A percentile compares a stretch with the other conserved stretches of the same genome.
Evolutionary conservation across 2,797 vertebrate species (phyloP).

Genomic region (Gymnopithys bicolor): DNA sequence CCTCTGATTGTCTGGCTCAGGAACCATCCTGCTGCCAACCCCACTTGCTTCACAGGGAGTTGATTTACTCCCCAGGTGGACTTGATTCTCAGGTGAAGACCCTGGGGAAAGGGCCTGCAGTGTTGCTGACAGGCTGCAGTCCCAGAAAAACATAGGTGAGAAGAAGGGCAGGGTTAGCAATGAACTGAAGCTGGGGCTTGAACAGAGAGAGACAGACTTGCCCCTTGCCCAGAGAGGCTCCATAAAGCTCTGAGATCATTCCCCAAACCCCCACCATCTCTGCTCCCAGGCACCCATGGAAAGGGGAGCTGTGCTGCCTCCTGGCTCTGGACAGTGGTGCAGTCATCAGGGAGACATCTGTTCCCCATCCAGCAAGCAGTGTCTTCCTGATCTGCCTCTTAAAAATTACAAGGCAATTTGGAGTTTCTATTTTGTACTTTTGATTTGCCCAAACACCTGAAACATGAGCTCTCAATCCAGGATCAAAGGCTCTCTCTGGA

Average conservation of each 20-base stretch:
- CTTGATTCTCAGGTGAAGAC: not conserved
- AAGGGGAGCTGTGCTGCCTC: not conserved
- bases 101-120: not conserved
- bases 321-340: not conserved
- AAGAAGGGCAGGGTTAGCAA: not conserved
- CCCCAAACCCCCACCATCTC: not conserved
- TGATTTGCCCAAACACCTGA: conserved; percentile 76
- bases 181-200: not conserved
- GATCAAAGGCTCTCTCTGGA: conserved; percentile 62
- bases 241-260: not conserved
- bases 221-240: not conserved
- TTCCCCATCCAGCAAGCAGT: conserved; percentile 62
- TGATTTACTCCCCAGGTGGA: not conserved
- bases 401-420: conserved; percentile 75
- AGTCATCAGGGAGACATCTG: conserved; percentile 64
- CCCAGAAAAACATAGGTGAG: not conserved
- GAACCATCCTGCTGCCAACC: not conserved
- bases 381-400: conserved; percentile 76
- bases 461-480: conserved; percentile 69
- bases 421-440: conserved; percentile 71
- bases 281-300: not conserved
- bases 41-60: not conserved
- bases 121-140: fast-evolving
- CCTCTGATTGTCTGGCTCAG: not conserved
- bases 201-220: not conserved